phyloP scores from a whole-genome alignment of 2,797 vertebrate species.

The Anguilla anguilla region DNA sequence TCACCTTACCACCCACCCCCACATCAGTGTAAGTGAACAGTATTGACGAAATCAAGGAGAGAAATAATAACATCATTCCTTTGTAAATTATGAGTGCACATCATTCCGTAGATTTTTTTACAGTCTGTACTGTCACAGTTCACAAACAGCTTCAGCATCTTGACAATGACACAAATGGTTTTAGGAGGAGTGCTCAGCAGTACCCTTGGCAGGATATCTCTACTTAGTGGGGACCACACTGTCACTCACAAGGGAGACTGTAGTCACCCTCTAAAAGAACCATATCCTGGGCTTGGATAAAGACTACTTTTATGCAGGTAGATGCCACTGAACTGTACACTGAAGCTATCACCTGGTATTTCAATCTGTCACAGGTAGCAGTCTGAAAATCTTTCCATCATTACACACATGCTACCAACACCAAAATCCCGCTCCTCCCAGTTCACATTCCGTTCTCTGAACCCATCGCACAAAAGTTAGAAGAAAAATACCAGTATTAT shows the following conservation, averaged over 20 bases:
- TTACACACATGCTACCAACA: neutral
- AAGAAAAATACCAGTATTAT: neutral
- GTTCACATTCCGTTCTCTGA: neutral
- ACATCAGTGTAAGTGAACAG: neutral
- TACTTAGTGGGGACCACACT: neutral
- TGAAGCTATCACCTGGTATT: neutral
- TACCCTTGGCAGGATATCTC: neutral
- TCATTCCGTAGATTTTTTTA: neutral
- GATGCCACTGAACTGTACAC: neutral
- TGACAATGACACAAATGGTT: neutral
- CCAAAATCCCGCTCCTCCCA: neutral
- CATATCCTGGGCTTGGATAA: neutral
- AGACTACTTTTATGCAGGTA: neutral
- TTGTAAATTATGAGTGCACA: neutral
- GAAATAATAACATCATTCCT: neutral
- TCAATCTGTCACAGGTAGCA: neutral
- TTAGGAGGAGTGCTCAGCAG: neutral
- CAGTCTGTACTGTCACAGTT: neutral
- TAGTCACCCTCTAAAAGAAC: neutral
- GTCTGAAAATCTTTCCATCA: neutral
- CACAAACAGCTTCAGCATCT: neutral
- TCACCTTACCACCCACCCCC: neutral
- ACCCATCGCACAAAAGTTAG: neutral
- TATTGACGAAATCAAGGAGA: neutral
- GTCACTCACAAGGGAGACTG: neutral